A percentile compares a stretch with the other conserved stretches of the same genome.
These are phyloP conservation scores for Cataglyphis altisquamis DNA, from an alignment of 2,888 invertebrate species.

Conservation along the genomic window DNA sequence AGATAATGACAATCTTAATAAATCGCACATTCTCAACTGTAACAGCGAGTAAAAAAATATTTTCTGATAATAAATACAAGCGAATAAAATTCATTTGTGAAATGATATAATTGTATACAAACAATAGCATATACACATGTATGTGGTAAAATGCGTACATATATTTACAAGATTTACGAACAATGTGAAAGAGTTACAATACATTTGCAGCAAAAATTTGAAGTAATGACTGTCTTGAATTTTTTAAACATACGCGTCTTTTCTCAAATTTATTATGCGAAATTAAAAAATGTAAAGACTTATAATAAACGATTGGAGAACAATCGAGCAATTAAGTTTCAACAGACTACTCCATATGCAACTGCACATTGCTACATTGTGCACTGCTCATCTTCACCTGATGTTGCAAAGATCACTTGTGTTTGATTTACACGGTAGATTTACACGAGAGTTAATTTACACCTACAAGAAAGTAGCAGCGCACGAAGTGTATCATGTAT, in stretches of 20 bases:
- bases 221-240: neutral
- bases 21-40: neutral
- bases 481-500: slow-evolving; percentile 51
- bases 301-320: slow-evolving; percentile 14
- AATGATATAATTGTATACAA: neutral
- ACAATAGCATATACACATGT: neutral
- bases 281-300: neutral
- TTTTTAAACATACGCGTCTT: neutral
- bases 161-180: neutral
- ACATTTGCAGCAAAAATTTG: neutral
- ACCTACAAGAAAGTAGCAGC: slow-evolving; percentile 51
- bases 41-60: neutral
- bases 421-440: slow-evolving; percentile 55
- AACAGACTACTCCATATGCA: neutral
- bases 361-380: slow-evolving; percentile 11
- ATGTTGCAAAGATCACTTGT: slow-evolving; percentile 27
- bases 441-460: slow-evolving; percentile 55
- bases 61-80: neutral
- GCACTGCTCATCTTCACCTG: slow-evolving; percentile 20
- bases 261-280: neutral
- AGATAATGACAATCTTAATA: slow-evolving; percentile 4
- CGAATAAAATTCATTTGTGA: neutral
- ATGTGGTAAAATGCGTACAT: neutral
- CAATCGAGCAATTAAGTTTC: slow-evolving; percentile 33
- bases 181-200: neutral